phyloP scores from a whole-genome alignment of 2,797 vertebrate genomes.

The Cygnus olor region DNA sequence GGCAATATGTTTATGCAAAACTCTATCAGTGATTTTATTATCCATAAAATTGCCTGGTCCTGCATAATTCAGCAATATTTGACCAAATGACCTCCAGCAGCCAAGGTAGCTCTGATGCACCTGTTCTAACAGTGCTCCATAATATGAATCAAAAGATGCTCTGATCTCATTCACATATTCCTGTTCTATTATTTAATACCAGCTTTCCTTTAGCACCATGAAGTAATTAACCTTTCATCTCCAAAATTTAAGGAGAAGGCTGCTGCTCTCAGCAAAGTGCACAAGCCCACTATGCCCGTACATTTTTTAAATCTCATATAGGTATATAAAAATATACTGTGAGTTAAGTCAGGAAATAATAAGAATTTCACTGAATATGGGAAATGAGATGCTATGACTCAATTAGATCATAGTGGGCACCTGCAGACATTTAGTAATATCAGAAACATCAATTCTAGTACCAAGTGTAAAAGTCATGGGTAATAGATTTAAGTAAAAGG shows the following conservation, averaged over 20 bases:
- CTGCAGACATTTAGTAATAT: not conserved
- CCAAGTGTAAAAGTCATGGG: not conserved
- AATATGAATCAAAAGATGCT: not conserved
- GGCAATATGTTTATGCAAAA: slow-evolving; percentile 20
- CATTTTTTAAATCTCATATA: not conserved
- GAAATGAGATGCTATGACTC: not conserved
- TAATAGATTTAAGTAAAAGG: not conserved
- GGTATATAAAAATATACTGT: not conserved
- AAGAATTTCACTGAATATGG: not conserved
- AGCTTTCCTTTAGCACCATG: not conserved
- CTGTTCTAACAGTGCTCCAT: not conserved
- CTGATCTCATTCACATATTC: slow-evolving; percentile 2
- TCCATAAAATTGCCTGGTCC: not conserved
- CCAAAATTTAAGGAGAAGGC: not conserved
- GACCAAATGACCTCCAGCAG: not conserved
- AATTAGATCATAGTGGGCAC: not conserved
- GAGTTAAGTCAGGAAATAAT: not conserved
- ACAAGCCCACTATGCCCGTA: not conserved
- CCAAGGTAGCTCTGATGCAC: not conserved
- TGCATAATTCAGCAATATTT: slow-evolving; percentile 38
- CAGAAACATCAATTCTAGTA: not conserved
- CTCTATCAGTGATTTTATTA: slow-evolving; percentile 19
- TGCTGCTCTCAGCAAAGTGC: not conserved
- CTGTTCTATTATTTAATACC: slow-evolving; percentile 35
- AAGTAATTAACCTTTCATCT: not conserved